Evolutionary conservation across 2,797 vertebrate species (phyloP), one percentile per base, ranked within the genome.

Genomic region (Parauchenoglanis ngamensis): DNA sequence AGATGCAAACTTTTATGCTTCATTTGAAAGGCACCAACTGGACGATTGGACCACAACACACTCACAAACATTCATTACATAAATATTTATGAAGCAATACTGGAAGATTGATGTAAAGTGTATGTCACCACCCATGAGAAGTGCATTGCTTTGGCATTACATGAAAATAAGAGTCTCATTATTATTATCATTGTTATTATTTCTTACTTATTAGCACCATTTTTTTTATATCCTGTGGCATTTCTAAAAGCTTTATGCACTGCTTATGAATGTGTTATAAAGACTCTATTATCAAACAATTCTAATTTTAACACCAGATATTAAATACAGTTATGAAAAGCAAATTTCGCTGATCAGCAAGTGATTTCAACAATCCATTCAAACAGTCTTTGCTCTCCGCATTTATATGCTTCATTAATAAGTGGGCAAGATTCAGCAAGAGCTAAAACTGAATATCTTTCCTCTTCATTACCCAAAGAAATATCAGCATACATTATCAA

Each of bases 381-480:
- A 1, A 4, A 73, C 11, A 70, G 0, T 46, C 7, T 13, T 72
- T 21, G 21, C 1, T 19, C 28, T 78, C 25, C 56, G 28, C 25
- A 31, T 28, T 57, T 80, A 44, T 61, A 61, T 80, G 57, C 11
- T 15, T 19, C 5, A n/a, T 23, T 46, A n/a, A 81, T 6, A 44
- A 10, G 4, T 40, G 40, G 56, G 31, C 31, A 25, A 28, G 4
- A 65, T 83, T 31, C 80, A 65, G 44, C 59, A 19, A 67, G 25
- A 52, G 17, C 4, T 10, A 49, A 40, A 61, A 25, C 54, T 35
- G 35, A 35, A 63, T 10, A 63, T 44, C 0, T 17, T 19, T 65
- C 8, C 17, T 5, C 44, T 67, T 83, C 63, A 83, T 67, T 83
- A 68, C 35, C 35, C 23, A 63, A 40, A 59, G 77, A 65, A 82